Evolutionary conservation across 2,113 vertebrate species (phyloP), one percentile per base, ranked within the genome.

Genomic region (Vulpes lagopus): DNA sequence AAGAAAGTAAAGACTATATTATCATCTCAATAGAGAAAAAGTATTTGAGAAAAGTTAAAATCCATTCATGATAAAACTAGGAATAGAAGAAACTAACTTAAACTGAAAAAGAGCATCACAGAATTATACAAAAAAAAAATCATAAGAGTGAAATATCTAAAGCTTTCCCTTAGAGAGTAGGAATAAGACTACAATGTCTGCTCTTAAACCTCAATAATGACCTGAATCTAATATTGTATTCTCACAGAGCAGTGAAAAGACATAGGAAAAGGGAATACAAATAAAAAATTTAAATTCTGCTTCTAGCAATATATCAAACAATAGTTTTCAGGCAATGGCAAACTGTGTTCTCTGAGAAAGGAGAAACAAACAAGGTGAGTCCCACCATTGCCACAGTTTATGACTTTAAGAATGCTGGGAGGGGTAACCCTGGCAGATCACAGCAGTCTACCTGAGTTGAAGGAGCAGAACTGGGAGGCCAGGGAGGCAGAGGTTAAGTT

Each of bases 181-280:
- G 25, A 88, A 73, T 20, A 73, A 73, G 59, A 35, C 20, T 53
- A 62, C 11, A 82, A 60, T 27, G 14, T 82, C 35, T 17, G 5
- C 35, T 76, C 5, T 82, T 83, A 53, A 51, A 82, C 11, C 23
- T 92, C 16, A n/a, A 19, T 84, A 78, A 83, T 19, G 27, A 92
- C 43, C 8, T 2, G 38, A 83, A 89, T 62, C 19, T 12, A 83
- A 10, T 88, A 62, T 55, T 95, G 11, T 20, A 15, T 81, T 92
- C 65, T 89, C 67, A 22, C 60, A 87, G 88, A 84, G 60, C 25
- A 89, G 43, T 92, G 69, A 95, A 95, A 78, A 78, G 15, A 89
- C 32, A 12, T 25, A 69, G 62, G 32, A 27, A 76, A 87, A 91
- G 23, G 16, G 43, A 76, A 69, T 95, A n/a, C 38, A 74, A 57